Percentiles rank a stretch among this genome's conserved stretches.
These are phyloP conservation scores for Xenopus borealis DNA, from an alignment of 2,113 vertebrate species.

Conservation along the genomic window DNA sequence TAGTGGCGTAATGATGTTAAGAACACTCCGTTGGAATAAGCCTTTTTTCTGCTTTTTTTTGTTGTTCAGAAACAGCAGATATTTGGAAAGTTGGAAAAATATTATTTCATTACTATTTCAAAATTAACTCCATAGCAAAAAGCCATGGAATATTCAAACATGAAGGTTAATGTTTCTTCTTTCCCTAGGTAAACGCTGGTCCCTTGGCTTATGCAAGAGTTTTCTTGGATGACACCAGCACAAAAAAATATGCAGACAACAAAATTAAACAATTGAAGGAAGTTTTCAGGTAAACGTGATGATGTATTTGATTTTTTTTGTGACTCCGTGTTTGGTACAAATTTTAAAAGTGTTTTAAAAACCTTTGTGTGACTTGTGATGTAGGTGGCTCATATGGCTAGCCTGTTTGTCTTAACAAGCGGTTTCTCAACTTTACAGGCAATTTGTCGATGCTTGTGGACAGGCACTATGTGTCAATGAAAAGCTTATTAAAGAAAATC, in stretches of 20 bases:
- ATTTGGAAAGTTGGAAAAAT: too few species aligned
- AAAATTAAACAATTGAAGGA: constrained; percentile 96
- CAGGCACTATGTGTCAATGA: constrained; percentile 89
- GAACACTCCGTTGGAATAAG: too few species aligned
- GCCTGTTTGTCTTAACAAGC: too few species aligned
- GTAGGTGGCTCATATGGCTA: too few species aligned
- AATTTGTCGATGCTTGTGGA: constrained; percentile 96
- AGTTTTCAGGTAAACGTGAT: constrained; percentile 83
- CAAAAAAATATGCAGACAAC: constrained; percentile 94
- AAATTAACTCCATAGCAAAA: too few species aligned
- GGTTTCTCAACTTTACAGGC: constrained; percentile 63
- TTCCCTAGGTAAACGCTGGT: constrained; percentile 88
- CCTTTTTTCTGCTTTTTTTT: too few species aligned
- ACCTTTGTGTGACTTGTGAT: too few species aligned
- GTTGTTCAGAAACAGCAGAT: too few species aligned
- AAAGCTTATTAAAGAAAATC: constrained; percentile 94
- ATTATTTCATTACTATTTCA: too few species aligned
- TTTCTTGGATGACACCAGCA: constrained; percentile 87
- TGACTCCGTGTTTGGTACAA: background rate
- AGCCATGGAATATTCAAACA: too few species aligned
- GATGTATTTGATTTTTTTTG: background rate
- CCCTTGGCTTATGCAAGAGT: constrained; percentile 93
- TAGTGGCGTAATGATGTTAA: too few species aligned
- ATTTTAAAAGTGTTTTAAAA: too few species aligned
- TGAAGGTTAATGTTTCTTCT: background rate